Evolutionary conservation across 2,888 invertebrate species (phyloP).

Genomic region (Ophioninae sp.): DNA sequence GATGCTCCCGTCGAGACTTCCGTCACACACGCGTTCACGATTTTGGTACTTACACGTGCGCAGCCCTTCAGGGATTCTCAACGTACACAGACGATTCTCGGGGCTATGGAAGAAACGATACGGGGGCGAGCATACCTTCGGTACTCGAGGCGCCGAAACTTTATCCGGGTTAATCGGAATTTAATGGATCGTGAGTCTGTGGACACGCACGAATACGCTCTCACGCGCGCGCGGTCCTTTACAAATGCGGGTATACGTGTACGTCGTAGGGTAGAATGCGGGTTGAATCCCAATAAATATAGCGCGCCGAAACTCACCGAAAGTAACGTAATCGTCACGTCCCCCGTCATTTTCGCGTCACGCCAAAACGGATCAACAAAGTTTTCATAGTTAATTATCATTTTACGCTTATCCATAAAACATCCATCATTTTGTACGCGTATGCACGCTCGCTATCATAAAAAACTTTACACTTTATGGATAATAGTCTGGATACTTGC

Average conservation of each 20-base stretch:
- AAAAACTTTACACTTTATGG: neutral
- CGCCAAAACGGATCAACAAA: conserved; percentile 44
- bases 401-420: conserved; percentile 57
- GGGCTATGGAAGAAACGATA: conserved; percentile 15
- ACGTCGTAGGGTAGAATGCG: conserved; percentile 17
- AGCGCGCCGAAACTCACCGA: conserved; percentile 26
- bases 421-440: conserved; percentile 13
- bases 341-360: conserved; percentile 46
- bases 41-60: conserved; percentile 6
- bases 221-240: neutral
- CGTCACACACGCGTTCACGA: neutral
- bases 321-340: conserved; percentile 51
- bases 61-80: neutral
- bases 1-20: neutral
- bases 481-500: neutral
- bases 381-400: conserved; percentile 61
- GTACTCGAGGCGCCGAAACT: conserved; percentile 51
- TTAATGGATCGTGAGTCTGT: conserved; percentile 61
- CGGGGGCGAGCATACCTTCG: conserved; percentile 27
- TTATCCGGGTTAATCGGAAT: conserved; percentile 63
- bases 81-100: neutral
- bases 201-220: conserved; percentile 28
- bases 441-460: neutral
- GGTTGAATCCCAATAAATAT: conserved; percentile 37
- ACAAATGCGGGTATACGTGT: conserved; percentile 4